Evolutionary conservation across 92 coral and sea anemone genomes (phyloP), one percentile per base, ranked within the genome.

Genomic region (Porites divaricata): DNA sequence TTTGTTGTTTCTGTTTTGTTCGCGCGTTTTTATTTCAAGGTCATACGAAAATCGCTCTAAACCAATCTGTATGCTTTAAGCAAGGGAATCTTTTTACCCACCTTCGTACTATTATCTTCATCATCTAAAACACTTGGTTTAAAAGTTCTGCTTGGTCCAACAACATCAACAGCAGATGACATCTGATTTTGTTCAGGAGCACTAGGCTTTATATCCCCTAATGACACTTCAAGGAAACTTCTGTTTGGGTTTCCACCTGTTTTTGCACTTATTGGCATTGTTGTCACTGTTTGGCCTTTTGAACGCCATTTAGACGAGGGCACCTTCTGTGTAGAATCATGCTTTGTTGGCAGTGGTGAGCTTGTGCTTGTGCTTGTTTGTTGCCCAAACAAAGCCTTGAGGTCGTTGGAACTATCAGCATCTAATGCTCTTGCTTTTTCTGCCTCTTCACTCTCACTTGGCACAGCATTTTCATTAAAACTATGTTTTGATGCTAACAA

Each of bases 361-460:
- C 24, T 19, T 8, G 79, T 56, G 8, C 64, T 67, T 67, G 65
- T 0, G n/a, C 6, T 16, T 14, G 51, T 8, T 17, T 80, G 84
- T 16, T 72, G 26, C 61, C 17, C 45, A 15, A 68, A 19, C 21
- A 56, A 67, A 24, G 54, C 56, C 9, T 19, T 69, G 12, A 67
- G 67, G 22, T 80, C 63, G 11, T 68, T 68, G 13, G 84, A 80
- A 23, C 75, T 80, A 53, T 80, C n/a, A 1, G 56, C 73, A 80
- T 67, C 84, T 45, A 54, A 4, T 17, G 49, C 72, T 53, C 19
- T 54, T 28, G 66, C 45, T n/a, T 68, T 61, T 22, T 75, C 79
- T 28, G 66, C 16, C 28, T 57, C 51, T 2, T 63, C 72, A 8
- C n/a, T 17, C 24, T 69, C 17, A 25, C 6, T 23, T 19, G 25